phyloP scores from a whole-genome alignment of 64 coral and sea anemone genomes.

The Montipora capricornis region DNA sequence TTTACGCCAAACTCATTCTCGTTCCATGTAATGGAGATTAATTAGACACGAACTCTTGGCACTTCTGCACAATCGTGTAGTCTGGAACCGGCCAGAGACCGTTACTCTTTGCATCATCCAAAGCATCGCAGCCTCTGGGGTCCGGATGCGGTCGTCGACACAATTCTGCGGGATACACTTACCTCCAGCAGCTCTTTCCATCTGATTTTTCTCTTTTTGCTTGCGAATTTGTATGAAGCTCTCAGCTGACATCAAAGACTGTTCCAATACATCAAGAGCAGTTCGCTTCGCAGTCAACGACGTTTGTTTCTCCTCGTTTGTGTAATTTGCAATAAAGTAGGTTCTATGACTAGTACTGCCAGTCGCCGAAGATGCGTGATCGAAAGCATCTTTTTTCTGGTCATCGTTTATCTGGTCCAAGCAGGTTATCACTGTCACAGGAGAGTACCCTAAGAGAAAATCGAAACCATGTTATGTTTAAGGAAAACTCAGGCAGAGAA shows the following conservation, averaged over 20 bases:
- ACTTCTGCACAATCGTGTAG: too few species aligned
- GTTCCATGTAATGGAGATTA: too few species aligned
- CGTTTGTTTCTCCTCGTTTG: constrained; percentile 18
- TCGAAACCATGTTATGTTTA: too few species aligned
- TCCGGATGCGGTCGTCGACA: too few species aligned
- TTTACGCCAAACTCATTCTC: too few species aligned
- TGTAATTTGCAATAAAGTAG: constrained; percentile 89
- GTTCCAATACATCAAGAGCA: constrained; percentile 79
- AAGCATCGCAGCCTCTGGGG: too few species aligned
- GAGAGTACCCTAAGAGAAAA: constrained; percentile 69
- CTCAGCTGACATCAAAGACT: constrained; percentile 75
- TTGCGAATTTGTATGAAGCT: constrained; percentile 82
- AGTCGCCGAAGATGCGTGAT: constrained; percentile 76
- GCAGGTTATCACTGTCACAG: constrained; percentile 83
- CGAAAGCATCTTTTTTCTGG: constrained; percentile 58
- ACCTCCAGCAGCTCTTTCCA: not conserved
- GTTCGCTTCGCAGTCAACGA: constrained; percentile 54
- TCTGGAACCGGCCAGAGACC: too few species aligned
- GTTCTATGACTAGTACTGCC: constrained; percentile 78
- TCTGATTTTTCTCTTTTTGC: constrained; percentile 57
- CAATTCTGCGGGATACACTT: not conserved
- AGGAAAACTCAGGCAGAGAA: too few species aligned
- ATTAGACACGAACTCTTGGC: too few species aligned
- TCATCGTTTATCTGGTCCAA: constrained; percentile 71
- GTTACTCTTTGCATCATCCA: too few species aligned